Evolutionary conservation across 2,113 vertebrate species (phyloP).

Genomic region (Sylvilagus bachmani): DNA sequence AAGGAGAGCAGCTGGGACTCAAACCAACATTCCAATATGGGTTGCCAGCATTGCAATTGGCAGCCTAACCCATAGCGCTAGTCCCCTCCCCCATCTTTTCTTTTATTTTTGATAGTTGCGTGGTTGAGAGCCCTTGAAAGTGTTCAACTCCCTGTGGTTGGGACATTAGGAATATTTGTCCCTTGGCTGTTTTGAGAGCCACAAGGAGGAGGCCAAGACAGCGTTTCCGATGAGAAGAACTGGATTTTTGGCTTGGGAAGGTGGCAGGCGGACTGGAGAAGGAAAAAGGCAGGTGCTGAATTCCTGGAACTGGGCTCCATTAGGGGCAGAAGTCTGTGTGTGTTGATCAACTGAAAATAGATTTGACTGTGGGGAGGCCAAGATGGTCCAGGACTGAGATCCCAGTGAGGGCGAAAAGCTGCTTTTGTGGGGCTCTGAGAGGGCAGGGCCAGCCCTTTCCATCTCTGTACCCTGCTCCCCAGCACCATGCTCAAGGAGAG

Average conservation of each 20-base stretch:
- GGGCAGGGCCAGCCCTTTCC: not conserved
- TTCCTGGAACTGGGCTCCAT: not conserved
- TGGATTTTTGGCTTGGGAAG: not conserved
- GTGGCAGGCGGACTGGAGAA: not conserved
- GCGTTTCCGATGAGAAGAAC: not conserved
- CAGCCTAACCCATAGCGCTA: no score
- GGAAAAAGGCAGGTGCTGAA: not conserved
- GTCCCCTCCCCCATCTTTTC: not conserved
- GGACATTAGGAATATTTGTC: not conserved
- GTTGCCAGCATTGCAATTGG: no score
- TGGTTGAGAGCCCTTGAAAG: not conserved
- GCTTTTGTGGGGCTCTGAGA: not conserved
- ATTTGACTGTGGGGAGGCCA: not conserved
- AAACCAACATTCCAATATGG: no score
- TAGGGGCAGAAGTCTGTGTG: not conserved
- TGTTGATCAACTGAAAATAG: not conserved
- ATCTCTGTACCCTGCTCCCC: not conserved
- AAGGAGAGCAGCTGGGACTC: no score
- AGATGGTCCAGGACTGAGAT: not conserved
- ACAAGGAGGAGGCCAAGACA: not conserved
- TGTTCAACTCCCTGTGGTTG: not conserved
- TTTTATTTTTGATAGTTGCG: not conserved
- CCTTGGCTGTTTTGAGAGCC: slow-evolving; percentile 17
- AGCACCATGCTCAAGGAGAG: not conserved
- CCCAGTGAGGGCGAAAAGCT: not conserved